Conservation (phyloP, 1,140 invertebrate species). For the Xylocopa sonorina region DNA sequence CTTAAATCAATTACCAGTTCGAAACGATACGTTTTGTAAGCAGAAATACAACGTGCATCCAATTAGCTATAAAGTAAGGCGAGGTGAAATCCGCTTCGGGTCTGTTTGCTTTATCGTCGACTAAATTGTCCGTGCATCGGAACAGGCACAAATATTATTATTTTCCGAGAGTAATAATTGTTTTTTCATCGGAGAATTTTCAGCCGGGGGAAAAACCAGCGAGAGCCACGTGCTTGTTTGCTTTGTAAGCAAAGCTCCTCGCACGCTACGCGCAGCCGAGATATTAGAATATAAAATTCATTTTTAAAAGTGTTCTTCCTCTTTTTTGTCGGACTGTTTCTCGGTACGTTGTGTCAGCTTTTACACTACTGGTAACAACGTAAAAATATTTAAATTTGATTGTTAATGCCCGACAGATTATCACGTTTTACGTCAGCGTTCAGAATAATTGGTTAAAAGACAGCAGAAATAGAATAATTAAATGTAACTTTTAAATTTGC, state of each 20-base stretch:
- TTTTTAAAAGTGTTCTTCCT: slow-evolving; percentile 9
- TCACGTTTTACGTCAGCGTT: too few relatives aligned
- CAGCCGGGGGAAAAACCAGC: slow-evolving; percentile 44
- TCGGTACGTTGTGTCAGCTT: not conserved
- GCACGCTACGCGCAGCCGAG: slow-evolving; percentile 5
- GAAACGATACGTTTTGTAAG: not conserved
- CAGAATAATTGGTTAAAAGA: too few relatives aligned
- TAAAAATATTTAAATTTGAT: not conserved
- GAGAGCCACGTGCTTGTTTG: slow-evolving; percentile 53
- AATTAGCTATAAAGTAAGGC: slow-evolving; percentile 46
- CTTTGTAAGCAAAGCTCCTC: slow-evolving; percentile 58
- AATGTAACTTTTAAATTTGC: too few relatives aligned
- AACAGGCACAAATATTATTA: slow-evolving; percentile 68
- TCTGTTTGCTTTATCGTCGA: slow-evolving; percentile 68
- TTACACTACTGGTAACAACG: not conserved
- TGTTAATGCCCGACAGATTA: not conserved
- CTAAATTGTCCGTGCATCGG: slow-evolving; percentile 63
- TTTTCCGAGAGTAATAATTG: slow-evolving; percentile 64
- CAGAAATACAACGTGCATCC: slow-evolving; percentile 4
- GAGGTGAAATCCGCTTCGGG: slow-evolving; percentile 60
- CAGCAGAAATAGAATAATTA: too few relatives aligned
- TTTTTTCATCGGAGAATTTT: slow-evolving; percentile 55
- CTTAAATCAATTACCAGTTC: not conserved
- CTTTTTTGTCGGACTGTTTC: not conserved
- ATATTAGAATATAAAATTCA: slow-evolving; percentile 43